Evolutionary conservation across 1,140 invertebrate genomes (phyloP).

Genomic region (Sycophila sp.): DNA sequence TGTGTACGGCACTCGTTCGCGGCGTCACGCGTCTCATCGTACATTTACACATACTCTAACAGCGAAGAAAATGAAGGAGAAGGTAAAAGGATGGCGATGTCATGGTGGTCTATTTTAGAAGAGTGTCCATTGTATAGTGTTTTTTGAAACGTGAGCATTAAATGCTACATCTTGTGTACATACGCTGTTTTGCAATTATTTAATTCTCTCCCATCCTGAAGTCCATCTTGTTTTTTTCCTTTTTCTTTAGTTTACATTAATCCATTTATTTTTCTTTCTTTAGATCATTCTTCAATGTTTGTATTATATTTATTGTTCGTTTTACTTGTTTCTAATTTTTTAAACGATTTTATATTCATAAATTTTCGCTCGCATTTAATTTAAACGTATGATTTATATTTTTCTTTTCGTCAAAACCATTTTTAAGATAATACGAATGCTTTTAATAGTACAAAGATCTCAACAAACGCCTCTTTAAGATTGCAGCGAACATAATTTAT

Average conservation of each 20-base stretch:
- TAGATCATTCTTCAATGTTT: too few species aligned
- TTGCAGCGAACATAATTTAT: too few species aligned
- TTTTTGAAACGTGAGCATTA: slow-evolving; percentile 75
- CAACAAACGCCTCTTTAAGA: too few species aligned
- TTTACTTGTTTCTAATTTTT: too few species aligned
- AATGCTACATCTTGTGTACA: slow-evolving; percentile 74
- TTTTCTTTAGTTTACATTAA: not conserved
- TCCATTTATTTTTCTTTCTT: not conserved
- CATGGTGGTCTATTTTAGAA: slow-evolving; percentile 65
- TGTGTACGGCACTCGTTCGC: slow-evolving; percentile 56
- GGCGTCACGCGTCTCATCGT: slow-evolving; percentile 34
- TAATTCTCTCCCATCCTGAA: slow-evolving; percentile 19
- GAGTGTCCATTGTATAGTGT: slow-evolving; percentile 72
- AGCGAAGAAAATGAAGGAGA: slow-evolving; percentile 5
- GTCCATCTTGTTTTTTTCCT: not conserved
- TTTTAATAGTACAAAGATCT: too few species aligned
- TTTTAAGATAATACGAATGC: too few species aligned
- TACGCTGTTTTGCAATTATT: slow-evolving; percentile 54
- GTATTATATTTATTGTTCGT: too few species aligned
- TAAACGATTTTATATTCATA: too few species aligned
- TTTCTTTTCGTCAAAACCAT: too few species aligned
- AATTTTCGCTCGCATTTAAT: too few species aligned
- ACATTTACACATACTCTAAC: slow-evolving; percentile 4
- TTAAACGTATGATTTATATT: too few species aligned
- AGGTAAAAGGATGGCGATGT: slow-evolving; percentile 49